Percentiles rank a stretch among this genome's conserved stretches.
Conservation (phyloP, 2,113 vertebrate species). For the Crotalus helleri region DNA sequence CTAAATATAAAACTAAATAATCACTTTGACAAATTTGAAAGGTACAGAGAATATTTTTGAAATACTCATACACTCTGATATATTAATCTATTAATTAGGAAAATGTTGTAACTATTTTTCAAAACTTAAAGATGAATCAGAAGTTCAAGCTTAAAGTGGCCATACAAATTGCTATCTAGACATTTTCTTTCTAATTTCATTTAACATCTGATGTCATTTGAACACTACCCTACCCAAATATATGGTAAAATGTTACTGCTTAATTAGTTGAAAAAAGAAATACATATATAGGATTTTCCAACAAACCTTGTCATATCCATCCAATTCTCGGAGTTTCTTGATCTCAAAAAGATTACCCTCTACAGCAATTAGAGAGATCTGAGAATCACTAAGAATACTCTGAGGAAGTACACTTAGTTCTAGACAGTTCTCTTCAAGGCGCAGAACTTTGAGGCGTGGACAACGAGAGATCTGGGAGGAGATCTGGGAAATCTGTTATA, state of each 20-base stretch:
- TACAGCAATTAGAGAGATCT: slow-evolving; percentile 91
- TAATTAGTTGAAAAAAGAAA: background rate
- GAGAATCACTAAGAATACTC: slow-evolving; percentile 86
- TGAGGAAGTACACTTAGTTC: slow-evolving; percentile 88
- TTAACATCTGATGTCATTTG: background rate
- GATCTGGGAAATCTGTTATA: slow-evolving; percentile 85
- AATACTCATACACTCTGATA: background rate
- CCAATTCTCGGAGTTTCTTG: slow-evolving; percentile 86
- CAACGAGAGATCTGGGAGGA: slow-evolving; percentile 82
- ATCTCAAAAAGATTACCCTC: slow-evolving; percentile 98
- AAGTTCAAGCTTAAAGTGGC: background rate
- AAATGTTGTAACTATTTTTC: background rate
- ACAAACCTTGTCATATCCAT: slow-evolving; percentile 92
- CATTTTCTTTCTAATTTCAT: background rate
- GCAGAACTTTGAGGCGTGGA: slow-evolving; percentile 92
- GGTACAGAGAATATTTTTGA: background rate
- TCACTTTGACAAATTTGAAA: background rate
- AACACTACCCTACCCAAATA: background rate
- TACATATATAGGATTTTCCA: background rate
- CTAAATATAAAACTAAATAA: background rate
- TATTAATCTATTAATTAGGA: background rate
- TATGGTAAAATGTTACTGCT: background rate
- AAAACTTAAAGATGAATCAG: background rate
- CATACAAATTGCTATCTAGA: background rate
- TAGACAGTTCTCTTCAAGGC: slow-evolving; percentile 96